Evolutionary conservation across 2,888 invertebrate genomes (phyloP).

Genomic region (Bugulina stolonifera): DNA sequence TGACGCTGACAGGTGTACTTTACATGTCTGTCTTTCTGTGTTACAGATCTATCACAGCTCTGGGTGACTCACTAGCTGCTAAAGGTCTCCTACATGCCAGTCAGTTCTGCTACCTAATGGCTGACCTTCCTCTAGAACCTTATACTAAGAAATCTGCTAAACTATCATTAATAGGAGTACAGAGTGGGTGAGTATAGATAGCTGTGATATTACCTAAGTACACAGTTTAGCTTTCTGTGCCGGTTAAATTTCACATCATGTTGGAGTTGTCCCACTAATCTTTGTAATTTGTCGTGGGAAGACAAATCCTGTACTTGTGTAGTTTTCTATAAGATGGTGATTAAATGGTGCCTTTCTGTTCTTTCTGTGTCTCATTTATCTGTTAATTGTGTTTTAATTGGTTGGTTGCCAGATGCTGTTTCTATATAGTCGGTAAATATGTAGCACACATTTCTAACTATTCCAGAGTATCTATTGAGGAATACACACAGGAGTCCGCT

Average conservation of each 20-base stretch:
- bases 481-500: constrained; percentile 72
- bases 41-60: constrained; percentile 58
- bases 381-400: too few species aligned
- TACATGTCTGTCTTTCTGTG: background rate
- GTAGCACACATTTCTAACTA: too few species aligned
- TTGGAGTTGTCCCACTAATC: too few species aligned
- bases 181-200: constrained; percentile 57
- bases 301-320: too few species aligned
- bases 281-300: too few species aligned
- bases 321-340: background rate
- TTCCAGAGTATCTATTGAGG: constrained; percentile 38
- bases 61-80: constrained; percentile 58
- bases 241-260: too few species aligned
- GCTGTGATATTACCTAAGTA: background rate
- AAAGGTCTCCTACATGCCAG: constrained; percentile 82
- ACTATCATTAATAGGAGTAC: constrained; percentile 73
- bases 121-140: constrained; percentile 62
- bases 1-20: too few species aligned
- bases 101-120: constrained; percentile 92
- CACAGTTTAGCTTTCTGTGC: too few species aligned
- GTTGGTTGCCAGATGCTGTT: too few species aligned
- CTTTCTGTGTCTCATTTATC: background rate
- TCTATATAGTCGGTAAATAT: too few species aligned
- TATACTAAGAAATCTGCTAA: constrained; percentile 61
- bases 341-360: background rate